Conservation (phyloP, 2,797 vertebrate genomes). For the Etheostoma perlongum region DNA sequence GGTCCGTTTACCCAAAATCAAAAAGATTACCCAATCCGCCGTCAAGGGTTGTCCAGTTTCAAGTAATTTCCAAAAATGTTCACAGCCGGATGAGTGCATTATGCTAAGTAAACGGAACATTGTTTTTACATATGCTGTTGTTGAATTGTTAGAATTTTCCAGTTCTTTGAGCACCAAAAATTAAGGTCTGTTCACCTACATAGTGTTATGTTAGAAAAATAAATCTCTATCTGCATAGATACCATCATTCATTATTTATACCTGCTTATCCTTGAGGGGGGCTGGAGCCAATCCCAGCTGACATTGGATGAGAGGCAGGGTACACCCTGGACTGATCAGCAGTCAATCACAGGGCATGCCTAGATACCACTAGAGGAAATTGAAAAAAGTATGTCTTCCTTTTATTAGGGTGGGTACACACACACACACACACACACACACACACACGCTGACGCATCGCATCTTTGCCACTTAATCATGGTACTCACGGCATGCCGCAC, state of each 20-base stretch:
- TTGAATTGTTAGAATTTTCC: not conserved
- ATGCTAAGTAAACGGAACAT: not conserved
- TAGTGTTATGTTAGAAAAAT: not conserved
- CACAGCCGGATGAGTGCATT: too few relatives aligned
- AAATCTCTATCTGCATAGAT: not conserved
- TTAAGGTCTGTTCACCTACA: not conserved
- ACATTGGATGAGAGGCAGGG: not conserved
- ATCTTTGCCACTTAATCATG: slow-evolving; percentile 64
- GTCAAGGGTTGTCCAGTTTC: not conserved
- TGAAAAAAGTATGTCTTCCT: not conserved
- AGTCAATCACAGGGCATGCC: not conserved
- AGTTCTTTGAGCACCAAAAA: not conserved
- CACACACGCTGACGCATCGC: slow-evolving; percentile 38
- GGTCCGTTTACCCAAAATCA: not conserved
- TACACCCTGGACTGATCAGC: not conserved
- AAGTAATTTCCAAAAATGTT: not conserved
- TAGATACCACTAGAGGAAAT: not conserved
- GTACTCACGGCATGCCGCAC: slow-evolving; percentile 42
- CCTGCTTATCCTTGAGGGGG: not conserved
- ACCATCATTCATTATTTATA: not conserved
- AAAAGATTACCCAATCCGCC: not conserved
- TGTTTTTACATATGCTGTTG: not conserved
- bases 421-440: slow-evolving; percentile 14
- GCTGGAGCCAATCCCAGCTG: not conserved
- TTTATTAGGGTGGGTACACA: not conserved